Evolutionary conservation across 2,888 invertebrate species (phyloP), one percentile per base, ranked within the genome.

Genomic region (Drosophila ezoana): DNA sequence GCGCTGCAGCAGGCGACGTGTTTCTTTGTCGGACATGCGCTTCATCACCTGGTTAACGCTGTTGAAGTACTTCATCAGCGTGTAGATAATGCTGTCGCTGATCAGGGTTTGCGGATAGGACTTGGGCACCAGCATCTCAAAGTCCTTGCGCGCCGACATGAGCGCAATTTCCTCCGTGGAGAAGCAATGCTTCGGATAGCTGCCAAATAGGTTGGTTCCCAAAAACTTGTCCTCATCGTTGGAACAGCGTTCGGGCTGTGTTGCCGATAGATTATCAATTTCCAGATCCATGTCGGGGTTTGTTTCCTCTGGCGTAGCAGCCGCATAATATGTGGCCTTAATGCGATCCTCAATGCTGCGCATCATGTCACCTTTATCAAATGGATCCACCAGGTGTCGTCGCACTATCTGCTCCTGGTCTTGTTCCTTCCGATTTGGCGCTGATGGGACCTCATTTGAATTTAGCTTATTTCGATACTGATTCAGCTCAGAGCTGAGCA

Each of bases 41-140:
- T 86, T 73, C 6, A 92, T 77, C 2, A 91, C 69, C 58, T 90
- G 86, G 41, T 90, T 91, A 3, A 90, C 88, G 13, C 73, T 76
- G 45, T 90, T 89, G 52, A 92, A 92, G 73, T 92, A 92, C 61
- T 86, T 87, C 70, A 92, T 78, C 3, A 92, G 63, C n/a, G 89
- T 76, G 5, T 82, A 79, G 11, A 91, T 71, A 43, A 89, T 72
- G 9, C 77, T 64, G 38, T 92, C 91, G 57, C 69, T 72, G 6
- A 92, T 65, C 32, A 91, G 64, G 41, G 69, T 71, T 10, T 76
- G 73, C 0, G 90, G 89, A 37, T 85, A 76, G 35, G 86, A 67
- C 58, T 90, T 91, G 10, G 92, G 92, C 41, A 92, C 57, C 3
- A 92, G 67, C 73, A 90, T 82, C 72, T 92, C 92, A 67, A 92